These are phyloP conservation scores for Cyaniris semiargus DNA, from an alignment of 2,888 invertebrate genomes.

Conservation along the genomic window DNA sequence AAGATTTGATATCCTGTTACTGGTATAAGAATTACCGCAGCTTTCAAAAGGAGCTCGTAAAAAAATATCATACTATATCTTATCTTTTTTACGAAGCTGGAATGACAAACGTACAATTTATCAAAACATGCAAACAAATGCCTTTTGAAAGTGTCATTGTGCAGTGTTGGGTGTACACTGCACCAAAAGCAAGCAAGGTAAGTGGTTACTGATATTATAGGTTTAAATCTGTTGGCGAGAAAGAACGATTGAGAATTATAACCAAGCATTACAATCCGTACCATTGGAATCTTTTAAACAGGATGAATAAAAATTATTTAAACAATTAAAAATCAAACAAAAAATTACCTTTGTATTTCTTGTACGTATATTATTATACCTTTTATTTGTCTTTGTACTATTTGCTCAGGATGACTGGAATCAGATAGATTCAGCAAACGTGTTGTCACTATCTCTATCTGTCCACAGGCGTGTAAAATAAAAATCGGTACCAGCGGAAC, in stretches of 20 bases:
- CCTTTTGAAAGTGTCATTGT: no score
- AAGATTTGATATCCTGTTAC: constrained; percentile 48
- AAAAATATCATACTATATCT: constrained; percentile 43
- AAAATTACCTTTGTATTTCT: constrained; percentile 47
- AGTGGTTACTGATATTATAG: no score
- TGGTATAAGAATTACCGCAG: constrained; percentile 46
- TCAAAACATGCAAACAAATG: constrained; percentile 32
- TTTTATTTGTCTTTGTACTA: constrained; percentile 44
- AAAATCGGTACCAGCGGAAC: constrained; percentile 57
- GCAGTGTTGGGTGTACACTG: no score
- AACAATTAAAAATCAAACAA: not conserved
- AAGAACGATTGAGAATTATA: no score
- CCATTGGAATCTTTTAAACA: no score
- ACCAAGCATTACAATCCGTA: no score
- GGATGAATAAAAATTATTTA: constrained; percentile 12
- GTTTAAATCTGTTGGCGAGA: no score
- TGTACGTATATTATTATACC: constrained; percentile 47
- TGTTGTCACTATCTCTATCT: constrained; percentile 50
- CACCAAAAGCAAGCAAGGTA: no score
- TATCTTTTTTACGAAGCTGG: constrained; percentile 49
- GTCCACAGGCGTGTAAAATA: constrained; percentile 57
- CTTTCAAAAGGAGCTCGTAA: constrained; percentile 46
- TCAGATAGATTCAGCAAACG: constrained; percentile 47
- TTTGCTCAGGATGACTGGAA: constrained; percentile 37
- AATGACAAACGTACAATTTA: no score